These are phyloP conservation scores for Chalcis sispes DNA, from an alignment of 2,888 invertebrate species.

Conservation along the genomic window DNA sequence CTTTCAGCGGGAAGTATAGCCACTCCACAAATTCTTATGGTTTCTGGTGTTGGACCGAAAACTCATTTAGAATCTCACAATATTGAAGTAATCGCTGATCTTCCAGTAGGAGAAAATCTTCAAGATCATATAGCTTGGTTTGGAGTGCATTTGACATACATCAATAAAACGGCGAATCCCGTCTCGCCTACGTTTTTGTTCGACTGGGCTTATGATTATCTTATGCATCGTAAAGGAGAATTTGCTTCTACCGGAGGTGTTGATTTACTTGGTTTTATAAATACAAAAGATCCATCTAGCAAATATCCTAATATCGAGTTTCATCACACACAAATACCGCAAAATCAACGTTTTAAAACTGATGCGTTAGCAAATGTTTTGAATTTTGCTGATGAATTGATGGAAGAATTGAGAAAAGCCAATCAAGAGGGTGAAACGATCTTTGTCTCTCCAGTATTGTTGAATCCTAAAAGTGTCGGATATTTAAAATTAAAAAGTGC, in stretches of 20 bases:
- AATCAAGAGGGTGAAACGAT: constrained; percentile 65
- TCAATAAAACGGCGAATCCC: constrained; percentile 54
- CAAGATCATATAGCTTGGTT: constrained; percentile 77
- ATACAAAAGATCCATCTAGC: constrained; percentile 75
- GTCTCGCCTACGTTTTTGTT: constrained; percentile 45
- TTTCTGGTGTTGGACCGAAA: constrained; percentile 82
- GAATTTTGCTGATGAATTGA: constrained; percentile 60
- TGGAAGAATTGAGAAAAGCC: constrained; percentile 62
- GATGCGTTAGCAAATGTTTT: constrained; percentile 49
- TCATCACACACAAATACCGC: constrained; percentile 76
- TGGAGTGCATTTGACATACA: constrained; percentile 60
- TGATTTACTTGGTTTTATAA: constrained; percentile 79
- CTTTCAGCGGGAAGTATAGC: constrained; percentile 82
- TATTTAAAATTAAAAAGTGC: constrained; percentile 75
- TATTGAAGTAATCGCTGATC: constrained; percentile 75
- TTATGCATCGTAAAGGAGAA: constrained; percentile 75
- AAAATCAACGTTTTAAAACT: constrained; percentile 61
- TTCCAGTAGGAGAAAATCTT: constrained; percentile 79
- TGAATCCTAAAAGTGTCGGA: constrained; percentile 77
- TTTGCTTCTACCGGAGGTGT: constrained; percentile 75
- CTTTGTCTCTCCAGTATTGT: constrained; percentile 62
- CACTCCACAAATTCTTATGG: constrained; percentile 82
- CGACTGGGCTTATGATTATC: constrained; percentile 72
- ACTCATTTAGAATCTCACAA: constrained; percentile 76
- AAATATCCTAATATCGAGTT: constrained; percentile 81